These are phyloP conservation scores for Lamellibrachia luymesi DNA, from an alignment of 1,140 invertebrate species.

Conservation along the genomic window DNA sequence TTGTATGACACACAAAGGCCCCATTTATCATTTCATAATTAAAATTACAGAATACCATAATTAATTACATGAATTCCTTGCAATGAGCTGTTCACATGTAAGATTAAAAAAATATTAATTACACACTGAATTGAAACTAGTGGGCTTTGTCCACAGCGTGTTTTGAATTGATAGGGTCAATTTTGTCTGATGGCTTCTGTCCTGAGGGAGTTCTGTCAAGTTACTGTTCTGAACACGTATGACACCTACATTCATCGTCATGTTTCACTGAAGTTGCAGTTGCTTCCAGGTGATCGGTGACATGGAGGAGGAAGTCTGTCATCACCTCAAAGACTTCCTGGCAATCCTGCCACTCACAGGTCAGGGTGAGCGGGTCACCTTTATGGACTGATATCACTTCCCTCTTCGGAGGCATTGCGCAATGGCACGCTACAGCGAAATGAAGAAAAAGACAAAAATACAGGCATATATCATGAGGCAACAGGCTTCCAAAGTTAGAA, in stretches of 20 bases:
- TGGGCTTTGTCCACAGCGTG: too few relatives aligned
- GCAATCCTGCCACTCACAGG: conserved; percentile 24
- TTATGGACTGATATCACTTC: conserved; percentile 16
- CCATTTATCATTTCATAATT: too few relatives aligned
- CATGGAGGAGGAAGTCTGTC: conserved; percentile 35
- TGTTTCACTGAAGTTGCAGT: not conserved
- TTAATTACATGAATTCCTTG: too few relatives aligned
- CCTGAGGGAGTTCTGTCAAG: not conserved
- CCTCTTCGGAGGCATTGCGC: not conserved
- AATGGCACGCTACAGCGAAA: not conserved
- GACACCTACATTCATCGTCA: not conserved
- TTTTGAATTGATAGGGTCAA: too few relatives aligned
- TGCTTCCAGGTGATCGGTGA: conserved; percentile 33
- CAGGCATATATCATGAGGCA: not conserved
- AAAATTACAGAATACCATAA: too few relatives aligned
- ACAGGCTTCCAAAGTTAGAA: too few relatives aligned
- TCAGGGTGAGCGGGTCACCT: conserved; percentile 11
- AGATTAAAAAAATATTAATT: too few relatives aligned
- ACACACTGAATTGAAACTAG: too few relatives aligned
- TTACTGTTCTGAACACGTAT: conserved; percentile 9
- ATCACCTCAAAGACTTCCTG: conserved; percentile 29
- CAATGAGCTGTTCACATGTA: too few relatives aligned
- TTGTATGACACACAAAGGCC: too few relatives aligned
- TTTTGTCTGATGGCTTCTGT: not conserved
- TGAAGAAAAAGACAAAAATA: not conserved